phyloP scores from a whole-genome alignment of 2,113 vertebrate species.

The Nerophis lumbriciformis region DNA sequence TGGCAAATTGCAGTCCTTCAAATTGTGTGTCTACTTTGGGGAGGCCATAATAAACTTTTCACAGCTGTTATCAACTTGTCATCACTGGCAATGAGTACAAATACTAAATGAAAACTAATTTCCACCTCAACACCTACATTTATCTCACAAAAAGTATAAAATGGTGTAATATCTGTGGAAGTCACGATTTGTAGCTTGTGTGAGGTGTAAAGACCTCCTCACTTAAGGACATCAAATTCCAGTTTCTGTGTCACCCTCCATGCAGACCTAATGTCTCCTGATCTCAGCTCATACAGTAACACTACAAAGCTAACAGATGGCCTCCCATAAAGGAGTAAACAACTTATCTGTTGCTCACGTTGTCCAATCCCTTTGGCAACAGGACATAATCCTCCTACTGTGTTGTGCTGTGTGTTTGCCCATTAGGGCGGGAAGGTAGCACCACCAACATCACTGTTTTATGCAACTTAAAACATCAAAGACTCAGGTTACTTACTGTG shows the following conservation, averaged over 20 bases:
- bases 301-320: slow-evolving; percentile 55
- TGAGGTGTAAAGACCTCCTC: not conserved
- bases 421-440: not conserved
- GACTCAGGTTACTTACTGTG: slow-evolving; percentile 3
- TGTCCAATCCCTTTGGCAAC: slow-evolving; percentile 32
- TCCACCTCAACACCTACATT: no score
- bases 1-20: no score
- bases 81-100: no score
- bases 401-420: slow-evolving; percentile 10
- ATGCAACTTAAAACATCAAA: not conserved
- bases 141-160: no score
- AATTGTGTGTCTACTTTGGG: no score
- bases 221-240: slow-evolving; percentile 27
- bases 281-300: slow-evolving; percentile 22
- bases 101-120: no score
- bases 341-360: slow-evolving; percentile 40
- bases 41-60: no score
- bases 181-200: not conserved
- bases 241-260: slow-evolving; percentile 39
- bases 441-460: not conserved
- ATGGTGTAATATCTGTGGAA: not conserved
- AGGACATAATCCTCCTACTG: slow-evolving; percentile 31
- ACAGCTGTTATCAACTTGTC: no score
- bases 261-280: slow-evolving; percentile 32
- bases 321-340: slow-evolving; percentile 56